These are phyloP conservation scores for Tetheella fluctuosa DNA, from an alignment of 2,888 invertebrate species.

Conservation along the genomic window DNA sequence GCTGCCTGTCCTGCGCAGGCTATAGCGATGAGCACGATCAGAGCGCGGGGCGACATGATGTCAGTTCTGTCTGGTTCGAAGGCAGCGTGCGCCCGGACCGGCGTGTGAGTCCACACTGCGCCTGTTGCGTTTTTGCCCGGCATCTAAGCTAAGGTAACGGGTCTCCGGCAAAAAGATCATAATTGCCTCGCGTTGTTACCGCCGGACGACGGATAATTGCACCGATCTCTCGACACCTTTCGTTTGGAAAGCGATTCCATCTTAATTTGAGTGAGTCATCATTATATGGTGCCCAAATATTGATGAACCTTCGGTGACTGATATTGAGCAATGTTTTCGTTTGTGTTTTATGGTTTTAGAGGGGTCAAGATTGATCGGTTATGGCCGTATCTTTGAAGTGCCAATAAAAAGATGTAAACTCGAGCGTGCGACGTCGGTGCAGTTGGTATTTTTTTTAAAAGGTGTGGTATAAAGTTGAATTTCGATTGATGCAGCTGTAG, in stretches of 20 bases:
- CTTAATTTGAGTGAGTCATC: conserved; percentile 75
- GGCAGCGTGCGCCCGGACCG: conserved; percentile 63
- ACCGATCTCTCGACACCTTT: conserved; percentile 78
- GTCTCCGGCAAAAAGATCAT: conserved; percentile 80
- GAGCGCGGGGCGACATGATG: conserved; percentile 53
- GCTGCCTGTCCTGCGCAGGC: conserved; percentile 55
- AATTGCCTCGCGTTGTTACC: conserved; percentile 70
- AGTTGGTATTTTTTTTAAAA: conserved; percentile 19
- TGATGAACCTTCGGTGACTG: conserved; percentile 37
- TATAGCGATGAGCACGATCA: conserved; percentile 57
- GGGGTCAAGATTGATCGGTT: conserved; percentile 45
- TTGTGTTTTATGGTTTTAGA: conserved; percentile 17
- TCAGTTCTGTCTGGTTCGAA: conserved; percentile 19
- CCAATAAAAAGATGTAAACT: conserved; percentile 33
- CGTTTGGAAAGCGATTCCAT: conserved; percentile 79
- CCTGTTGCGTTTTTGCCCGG: conserved; percentile 66
- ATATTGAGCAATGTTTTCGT: conserved; percentile 13
- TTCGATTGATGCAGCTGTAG: conserved; percentile 25
- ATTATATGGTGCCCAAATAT: conserved; percentile 48
- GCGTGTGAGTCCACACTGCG: conserved; percentile 66
- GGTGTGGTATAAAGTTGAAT: conserved; percentile 29
- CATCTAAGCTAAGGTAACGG: conserved; percentile 79
- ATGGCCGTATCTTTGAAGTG: conserved; percentile 34
- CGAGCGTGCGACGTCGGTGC: conserved; percentile 16
- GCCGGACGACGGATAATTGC: conserved; percentile 70